These are phyloP conservation scores for Pempheris klunzingeri DNA, from an alignment of 2,797 vertebrate species.

Conservation along the genomic window DNA sequence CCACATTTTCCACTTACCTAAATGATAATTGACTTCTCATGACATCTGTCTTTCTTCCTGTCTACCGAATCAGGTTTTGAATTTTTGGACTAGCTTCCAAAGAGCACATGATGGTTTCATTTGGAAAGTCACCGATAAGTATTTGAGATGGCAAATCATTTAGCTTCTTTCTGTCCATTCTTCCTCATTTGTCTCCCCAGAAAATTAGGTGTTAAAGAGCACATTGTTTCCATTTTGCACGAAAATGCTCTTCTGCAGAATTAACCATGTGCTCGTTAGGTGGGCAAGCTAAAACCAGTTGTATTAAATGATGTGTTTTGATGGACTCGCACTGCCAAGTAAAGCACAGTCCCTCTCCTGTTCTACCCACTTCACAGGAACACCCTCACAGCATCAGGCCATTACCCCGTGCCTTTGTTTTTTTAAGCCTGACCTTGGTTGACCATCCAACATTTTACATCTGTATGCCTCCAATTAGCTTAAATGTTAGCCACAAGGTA, in stretches of 20 bases:
- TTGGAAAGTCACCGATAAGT: slow-evolving; percentile 63
- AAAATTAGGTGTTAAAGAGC: slow-evolving; percentile 60
- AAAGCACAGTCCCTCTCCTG: slow-evolving; percentile 41
- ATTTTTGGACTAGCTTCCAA: slow-evolving; percentile 38
- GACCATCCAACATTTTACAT: slow-evolving; percentile 28
- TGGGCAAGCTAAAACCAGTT: slow-evolving; percentile 22
- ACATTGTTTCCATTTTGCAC: slow-evolving; percentile 57
- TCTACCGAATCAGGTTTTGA: slow-evolving; percentile 51
- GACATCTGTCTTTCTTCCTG: slow-evolving; percentile 64
- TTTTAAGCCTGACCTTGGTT: slow-evolving; percentile 45
- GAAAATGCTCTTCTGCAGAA: slow-evolving; percentile 14
- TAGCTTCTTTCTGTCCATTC: slow-evolving; percentile 24
- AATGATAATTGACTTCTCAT: slow-evolving; percentile 67
- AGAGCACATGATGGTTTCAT: slow-evolving; percentile 62
- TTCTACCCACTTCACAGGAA: slow-evolving; percentile 17
- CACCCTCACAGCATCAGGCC: slow-evolving; percentile 28
- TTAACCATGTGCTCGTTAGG: slow-evolving; percentile 31
- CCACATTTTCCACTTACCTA: slow-evolving; percentile 64
- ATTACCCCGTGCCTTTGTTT: slow-evolving; percentile 38
- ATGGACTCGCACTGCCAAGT: slow-evolving; percentile 50
- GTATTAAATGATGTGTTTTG: slow-evolving; percentile 57
- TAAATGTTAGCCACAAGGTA: slow-evolving; percentile 26
- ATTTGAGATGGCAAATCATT: slow-evolving; percentile 61
- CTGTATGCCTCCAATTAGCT: slow-evolving; percentile 15
- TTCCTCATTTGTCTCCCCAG: slow-evolving; percentile 18